Evolutionary conservation across 2,888 invertebrate species (phyloP).

Genomic region (Lamellibrachia columna): DNA sequence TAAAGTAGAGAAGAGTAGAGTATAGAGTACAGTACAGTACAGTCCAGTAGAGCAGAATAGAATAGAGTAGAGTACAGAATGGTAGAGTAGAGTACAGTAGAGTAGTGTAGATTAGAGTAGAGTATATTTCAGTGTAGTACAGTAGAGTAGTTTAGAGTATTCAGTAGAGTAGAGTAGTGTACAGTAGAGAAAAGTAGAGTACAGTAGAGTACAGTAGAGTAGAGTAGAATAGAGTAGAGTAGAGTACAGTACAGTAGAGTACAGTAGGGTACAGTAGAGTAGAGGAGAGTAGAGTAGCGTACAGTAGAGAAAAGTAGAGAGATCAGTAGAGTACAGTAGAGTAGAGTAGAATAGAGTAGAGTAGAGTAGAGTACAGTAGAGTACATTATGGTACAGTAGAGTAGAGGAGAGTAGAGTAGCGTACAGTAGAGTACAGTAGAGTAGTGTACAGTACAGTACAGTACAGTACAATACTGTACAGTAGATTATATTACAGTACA

Average conservation of each 20-base stretch:
- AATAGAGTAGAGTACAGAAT: conserved; percentile 20
- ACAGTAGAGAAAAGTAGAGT: conserved; percentile 28
- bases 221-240: conserved; percentile 17
- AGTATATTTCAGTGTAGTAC: conserved; percentile 20
- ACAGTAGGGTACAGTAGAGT: conserved; percentile 6
- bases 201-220: conserved; percentile 17
- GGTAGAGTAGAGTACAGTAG: not conserved
- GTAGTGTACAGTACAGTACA: conserved; percentile 33
- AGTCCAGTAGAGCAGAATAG: not conserved
- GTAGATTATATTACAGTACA: too few species aligned
- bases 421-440: conserved; percentile 36
- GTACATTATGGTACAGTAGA: conserved; percentile 36
- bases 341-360: conserved; percentile 35
- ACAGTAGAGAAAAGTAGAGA: conserved; percentile 31
- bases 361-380: conserved; percentile 37
- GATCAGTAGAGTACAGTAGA: conserved; percentile 32
- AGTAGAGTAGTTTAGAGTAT: conserved; percentile 29
- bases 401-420: conserved; percentile 35
- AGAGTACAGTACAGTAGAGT: conserved; percentile 21
- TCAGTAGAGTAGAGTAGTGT: conserved; percentile 28
- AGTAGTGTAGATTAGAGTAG: conserved; percentile 3
- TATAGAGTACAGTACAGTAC: conserved; percentile 21
- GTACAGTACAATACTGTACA: conserved; percentile 25
- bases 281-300: conserved; percentile 28
- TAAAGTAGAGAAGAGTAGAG: too few species aligned